Base-by-base conservation (phyloP, 2,113 vertebrate genomes). In the Aix galericulata region DNA sequence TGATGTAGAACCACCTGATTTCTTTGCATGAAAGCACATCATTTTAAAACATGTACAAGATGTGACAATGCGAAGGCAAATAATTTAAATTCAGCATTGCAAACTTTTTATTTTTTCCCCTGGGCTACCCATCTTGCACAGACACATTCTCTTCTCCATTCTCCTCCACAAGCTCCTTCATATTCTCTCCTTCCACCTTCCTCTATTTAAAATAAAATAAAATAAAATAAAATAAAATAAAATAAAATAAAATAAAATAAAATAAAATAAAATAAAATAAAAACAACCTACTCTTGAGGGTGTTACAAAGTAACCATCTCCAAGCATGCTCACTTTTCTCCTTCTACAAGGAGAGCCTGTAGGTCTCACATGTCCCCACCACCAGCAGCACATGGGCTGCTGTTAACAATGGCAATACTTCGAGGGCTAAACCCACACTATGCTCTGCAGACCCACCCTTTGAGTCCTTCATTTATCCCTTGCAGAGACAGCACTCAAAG, bases 21-120 rank as follows among this genome's bases (percentile, higher is more conserved):
- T 58, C 86, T 85, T 62, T 69, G 59, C 0, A 6, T 58, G 69
- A 91, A 95, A 89, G 66, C 81, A 87, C 85, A 84, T 88, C 62
- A 92, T 84, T 91, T 84, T 86, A 79, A 86, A 88, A n/a, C 56
- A 68, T 6, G 27, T 66, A 79, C 80, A 60, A 93, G 77, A 66
- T 55, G 32, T 4, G 13, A 92, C 81, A 93, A 76, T 2, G 36
- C 44, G 53, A 95, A 50, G 74, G 66, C 44, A 95, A 95, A 92
- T 78, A 79, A 95, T 87, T 93, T 92, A 87, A 93, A 97, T 91
- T 89, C 86, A 82, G 38, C 42, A 44, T 53, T 20, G 0, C 53
- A 68, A 91, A 84, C 6, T 72, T 88, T 68, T 67, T 81, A 36
- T 81, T 90, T 82, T 46, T 60, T 56, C 63, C 93, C 83, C 48